phyloP scores from a whole-genome alignment of 1,140 invertebrate genomes.

The Chlorops oryzae region DNA sequence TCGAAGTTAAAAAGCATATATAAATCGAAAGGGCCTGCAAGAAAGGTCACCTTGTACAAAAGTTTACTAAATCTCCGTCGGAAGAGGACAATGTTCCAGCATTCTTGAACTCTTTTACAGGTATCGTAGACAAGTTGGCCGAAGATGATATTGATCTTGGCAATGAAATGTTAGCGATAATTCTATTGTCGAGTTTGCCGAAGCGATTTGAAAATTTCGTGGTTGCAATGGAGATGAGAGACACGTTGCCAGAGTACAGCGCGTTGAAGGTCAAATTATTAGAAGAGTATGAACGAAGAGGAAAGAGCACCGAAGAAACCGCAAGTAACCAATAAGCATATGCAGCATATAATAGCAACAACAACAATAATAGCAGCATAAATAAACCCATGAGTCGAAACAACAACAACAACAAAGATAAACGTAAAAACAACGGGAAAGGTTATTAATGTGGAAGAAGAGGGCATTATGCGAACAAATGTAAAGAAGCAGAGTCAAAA shows the following conservation, averaged over 20 bases:
- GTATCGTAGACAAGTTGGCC: conserved; percentile 3
- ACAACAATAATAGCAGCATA: no score
- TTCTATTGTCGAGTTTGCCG: conserved; percentile 15
- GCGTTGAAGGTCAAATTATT: conserved; percentile 15
- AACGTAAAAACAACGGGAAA: no score
- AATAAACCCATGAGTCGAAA: no score
- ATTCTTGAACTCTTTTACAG: conserved; percentile 11
- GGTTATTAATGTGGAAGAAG: no score
- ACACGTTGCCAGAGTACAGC: conserved; percentile 11
- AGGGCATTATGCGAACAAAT: no score
- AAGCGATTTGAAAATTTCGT: conserved; percentile 17
- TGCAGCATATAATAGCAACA: no score
- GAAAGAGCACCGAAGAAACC: no score
- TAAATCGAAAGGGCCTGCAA: conserved; percentile 10
- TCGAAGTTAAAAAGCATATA: conserved; percentile 12
- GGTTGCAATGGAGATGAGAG: conserved; percentile 14
- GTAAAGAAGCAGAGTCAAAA: no score
- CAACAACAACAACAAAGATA: no score
- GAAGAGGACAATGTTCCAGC: conserved; percentile 2
- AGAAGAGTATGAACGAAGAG: no score
- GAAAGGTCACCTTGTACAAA: conserved; percentile 15
- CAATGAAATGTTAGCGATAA: conserved; percentile 13
- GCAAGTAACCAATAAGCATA: no score
- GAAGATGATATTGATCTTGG: conserved; percentile 9
- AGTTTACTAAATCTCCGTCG: conserved; percentile 9